Conservation (phyloP, 2,797 vertebrate species). For the Coracias cyanogaster region DNA sequence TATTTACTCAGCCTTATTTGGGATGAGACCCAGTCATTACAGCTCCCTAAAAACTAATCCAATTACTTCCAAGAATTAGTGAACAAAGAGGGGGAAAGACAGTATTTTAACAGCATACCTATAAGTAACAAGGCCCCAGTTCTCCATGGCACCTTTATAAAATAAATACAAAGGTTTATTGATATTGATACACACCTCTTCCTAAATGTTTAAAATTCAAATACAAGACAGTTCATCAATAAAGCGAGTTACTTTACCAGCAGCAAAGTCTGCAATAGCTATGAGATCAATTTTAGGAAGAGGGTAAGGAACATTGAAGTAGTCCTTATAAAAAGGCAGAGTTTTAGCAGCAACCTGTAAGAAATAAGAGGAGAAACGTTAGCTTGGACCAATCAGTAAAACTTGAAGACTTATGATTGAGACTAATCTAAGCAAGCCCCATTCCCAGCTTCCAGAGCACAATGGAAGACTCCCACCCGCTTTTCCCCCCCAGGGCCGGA, state of each 20-base stretch:
- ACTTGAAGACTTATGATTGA: neutral
- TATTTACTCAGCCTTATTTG: constrained; percentile 11
- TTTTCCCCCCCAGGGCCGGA: neutral
- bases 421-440: neutral
- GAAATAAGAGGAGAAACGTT: constrained; percentile 43
- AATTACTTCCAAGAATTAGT: constrained; percentile 43
- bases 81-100: constrained; percentile 64
- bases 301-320: constrained; percentile 98
- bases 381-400: neutral
- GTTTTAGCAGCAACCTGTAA: constrained; percentile 97
- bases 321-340: constrained; percentile 99
- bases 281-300: constrained; percentile 99
- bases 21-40: neutral
- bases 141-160: constrained; percentile 98
- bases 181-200: constrained; percentile 58
- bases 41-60: neutral
- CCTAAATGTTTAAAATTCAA: constrained; percentile 68
- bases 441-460: neutral
- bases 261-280: constrained; percentile 99
- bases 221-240: constrained; percentile 52
- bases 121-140: constrained; percentile 99
- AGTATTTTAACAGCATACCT: constrained; percentile 86
- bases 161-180: constrained; percentile 81
- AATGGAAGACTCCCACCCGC: neutral
- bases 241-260: constrained; percentile 88